phyloP scores from a whole-genome alignment of 2,797 vertebrate genomes.

The Mycteria americana region DNA sequence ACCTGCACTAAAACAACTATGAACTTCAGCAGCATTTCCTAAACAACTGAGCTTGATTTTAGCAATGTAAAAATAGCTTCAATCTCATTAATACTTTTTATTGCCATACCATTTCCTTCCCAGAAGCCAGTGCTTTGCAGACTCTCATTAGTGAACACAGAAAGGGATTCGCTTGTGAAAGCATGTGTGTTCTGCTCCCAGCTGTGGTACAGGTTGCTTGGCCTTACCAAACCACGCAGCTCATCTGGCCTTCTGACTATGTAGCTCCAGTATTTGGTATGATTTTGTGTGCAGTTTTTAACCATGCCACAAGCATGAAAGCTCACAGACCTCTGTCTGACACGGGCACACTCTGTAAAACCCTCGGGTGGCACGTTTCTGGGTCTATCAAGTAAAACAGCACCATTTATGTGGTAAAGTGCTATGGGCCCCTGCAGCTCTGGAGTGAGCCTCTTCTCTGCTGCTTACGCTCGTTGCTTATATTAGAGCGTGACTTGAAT shows the following conservation, averaged over 20 bases:
- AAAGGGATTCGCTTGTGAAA: neutral
- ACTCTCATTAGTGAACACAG: neutral
- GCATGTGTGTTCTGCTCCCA: neutral
- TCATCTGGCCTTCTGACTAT: neutral
- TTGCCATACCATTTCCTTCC: neutral
- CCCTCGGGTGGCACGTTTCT: accelerated
- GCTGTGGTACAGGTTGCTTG: neutral
- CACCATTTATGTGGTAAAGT: neutral
- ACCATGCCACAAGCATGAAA: neutral
- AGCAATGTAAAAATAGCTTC: neutral
- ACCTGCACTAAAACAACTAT: neutral
- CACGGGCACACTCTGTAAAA: neutral
- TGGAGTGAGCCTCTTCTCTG: neutral
- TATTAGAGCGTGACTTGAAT: neutral
- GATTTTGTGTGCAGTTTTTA: neutral
- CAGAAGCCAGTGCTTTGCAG: neutral
- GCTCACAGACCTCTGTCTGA: neutral
- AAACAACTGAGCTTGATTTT: neutral
- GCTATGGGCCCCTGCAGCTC: neutral
- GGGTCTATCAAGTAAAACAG: neutral
- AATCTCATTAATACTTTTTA: neutral
- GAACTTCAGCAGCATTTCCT: neutral
- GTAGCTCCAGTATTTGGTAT: neutral
- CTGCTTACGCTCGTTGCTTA: neutral
- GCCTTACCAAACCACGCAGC: neutral